Conservation (phyloP, 2,888 invertebrate species). For the Thalpophila matura region DNA sequence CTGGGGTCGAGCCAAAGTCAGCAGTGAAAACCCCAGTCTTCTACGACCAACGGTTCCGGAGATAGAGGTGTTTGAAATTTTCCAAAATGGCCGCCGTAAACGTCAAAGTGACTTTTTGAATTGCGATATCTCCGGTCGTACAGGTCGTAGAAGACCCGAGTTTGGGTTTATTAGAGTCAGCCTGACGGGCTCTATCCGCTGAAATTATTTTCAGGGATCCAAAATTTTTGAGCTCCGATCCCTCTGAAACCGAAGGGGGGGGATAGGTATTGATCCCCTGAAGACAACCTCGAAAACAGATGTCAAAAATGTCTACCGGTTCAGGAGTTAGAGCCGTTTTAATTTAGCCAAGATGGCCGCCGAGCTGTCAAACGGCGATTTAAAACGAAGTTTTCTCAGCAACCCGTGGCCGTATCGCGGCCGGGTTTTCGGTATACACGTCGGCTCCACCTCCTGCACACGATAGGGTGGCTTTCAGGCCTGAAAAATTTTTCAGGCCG, state of each 20-base stretch:
- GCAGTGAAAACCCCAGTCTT: not conserved
- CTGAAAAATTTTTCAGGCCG: too few relatives aligned
- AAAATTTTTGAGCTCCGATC: constrained; percentile 1
- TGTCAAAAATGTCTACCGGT: too few relatives aligned
- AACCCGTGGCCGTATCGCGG: not conserved
- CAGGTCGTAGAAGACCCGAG: not conserved
- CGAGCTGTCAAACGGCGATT: not conserved
- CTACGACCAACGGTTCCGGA: not conserved
- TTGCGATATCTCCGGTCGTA: not conserved
- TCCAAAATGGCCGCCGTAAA: not conserved
- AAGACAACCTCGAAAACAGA: too few relatives aligned
- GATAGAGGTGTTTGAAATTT: not conserved
- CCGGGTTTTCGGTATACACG: not conserved
- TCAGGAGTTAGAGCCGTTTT: not conserved
- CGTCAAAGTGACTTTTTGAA: not conserved
- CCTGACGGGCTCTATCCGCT: not conserved
- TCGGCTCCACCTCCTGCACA: too few relatives aligned
- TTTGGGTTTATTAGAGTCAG: too few relatives aligned
- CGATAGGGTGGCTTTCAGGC: too few relatives aligned
- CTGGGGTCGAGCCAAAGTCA: fast-evolving
- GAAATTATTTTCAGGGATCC: not conserved
- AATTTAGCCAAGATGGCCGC: constrained; percentile 4
- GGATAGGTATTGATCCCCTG: not conserved
- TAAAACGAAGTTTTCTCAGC: not conserved
- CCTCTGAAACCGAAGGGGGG: not conserved